A percentile compares a stretch with the other conserved stretches of the same genome.
phyloP scores from a whole-genome alignment of 1,140 invertebrate species.

The Achroia grisella region DNA sequence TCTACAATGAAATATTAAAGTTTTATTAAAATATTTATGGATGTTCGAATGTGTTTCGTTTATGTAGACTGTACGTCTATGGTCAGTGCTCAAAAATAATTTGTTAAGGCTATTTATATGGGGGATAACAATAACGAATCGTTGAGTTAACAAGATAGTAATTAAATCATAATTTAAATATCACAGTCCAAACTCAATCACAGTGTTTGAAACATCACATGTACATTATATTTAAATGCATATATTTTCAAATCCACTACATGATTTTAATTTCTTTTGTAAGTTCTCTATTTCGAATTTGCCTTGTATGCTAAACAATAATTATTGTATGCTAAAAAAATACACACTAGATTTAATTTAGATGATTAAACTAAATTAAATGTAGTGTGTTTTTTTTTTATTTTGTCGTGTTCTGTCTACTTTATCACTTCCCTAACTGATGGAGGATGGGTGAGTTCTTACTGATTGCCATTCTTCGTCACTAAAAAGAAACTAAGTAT shows the following conservation, averaged over 20 bases:
- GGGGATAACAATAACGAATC: slow-evolving; percentile 20
- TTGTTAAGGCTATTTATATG: slow-evolving; percentile 33
- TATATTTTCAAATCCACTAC: slow-evolving; percentile 34
- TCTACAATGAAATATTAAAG: slow-evolving; percentile 4
- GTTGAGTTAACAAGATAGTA: slow-evolving; percentile 30
- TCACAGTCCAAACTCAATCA: slow-evolving; percentile 35
- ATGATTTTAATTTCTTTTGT: too few relatives aligned
- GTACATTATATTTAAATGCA: slow-evolving; percentile 27
- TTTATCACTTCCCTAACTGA: too few relatives aligned
- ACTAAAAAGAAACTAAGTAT: too few relatives aligned
- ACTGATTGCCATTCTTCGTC: too few relatives aligned
- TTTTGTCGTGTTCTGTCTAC: too few relatives aligned
- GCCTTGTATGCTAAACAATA: too few relatives aligned
- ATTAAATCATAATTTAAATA: slow-evolving; percentile 22
- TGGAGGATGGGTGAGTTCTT: too few relatives aligned
- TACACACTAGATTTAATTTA: too few relatives aligned
- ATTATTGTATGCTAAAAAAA: too few relatives aligned
- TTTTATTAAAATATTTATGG: slow-evolving; percentile 1
- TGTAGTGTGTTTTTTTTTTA: too few relatives aligned
- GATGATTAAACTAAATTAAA: too few relatives aligned
- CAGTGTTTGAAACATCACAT: slow-evolving; percentile 36
- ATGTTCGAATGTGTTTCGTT: slow-evolving; percentile 2
- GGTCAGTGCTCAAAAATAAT: slow-evolving; percentile 42
- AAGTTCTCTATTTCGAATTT: too few relatives aligned
- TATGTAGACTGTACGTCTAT: slow-evolving; percentile 11